Evolutionary conservation across 2,888 invertebrate species (phyloP).

Genomic region (Villa cingulata): DNA sequence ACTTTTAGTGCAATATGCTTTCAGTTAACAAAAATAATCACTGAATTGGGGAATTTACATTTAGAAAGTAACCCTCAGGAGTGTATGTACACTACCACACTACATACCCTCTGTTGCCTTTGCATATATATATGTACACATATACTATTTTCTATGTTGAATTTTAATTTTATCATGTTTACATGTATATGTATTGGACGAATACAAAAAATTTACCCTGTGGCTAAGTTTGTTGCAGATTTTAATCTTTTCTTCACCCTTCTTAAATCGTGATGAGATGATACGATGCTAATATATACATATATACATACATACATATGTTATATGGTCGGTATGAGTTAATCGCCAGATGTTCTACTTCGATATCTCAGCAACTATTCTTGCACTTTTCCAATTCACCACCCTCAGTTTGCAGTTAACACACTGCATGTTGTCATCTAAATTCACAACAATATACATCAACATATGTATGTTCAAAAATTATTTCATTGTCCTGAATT

Average conservation of each 20-base stretch:
- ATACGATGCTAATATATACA: too few relatives aligned
- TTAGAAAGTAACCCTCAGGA: neutral
- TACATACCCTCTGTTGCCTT: neutral
- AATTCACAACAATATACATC: too few relatives aligned
- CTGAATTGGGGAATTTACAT: neutral
- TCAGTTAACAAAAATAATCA: neutral
- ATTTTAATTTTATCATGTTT: neutral
- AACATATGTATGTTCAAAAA: too few relatives aligned
- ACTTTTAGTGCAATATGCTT: neutral
- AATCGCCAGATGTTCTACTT: neutral
- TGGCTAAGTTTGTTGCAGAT: neutral
- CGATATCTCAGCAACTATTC: neutral
- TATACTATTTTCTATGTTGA: neutral
- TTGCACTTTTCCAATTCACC: neutral
- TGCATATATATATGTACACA: too few relatives aligned
- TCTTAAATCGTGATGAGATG: neutral
- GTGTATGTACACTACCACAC: neutral
- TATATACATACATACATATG: neutral
- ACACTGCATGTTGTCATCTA: too few relatives aligned
- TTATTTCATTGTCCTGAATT: too few relatives aligned
- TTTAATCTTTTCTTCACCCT: neutral
- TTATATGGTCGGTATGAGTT: neutral
- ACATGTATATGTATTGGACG: neutral
- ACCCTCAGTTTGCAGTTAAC: too few relatives aligned
- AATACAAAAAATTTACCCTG: neutral